These are phyloP conservation scores for Scaptomyza tumidula DNA, from an alignment of 2,888 invertebrate genomes.

Conservation along the genomic window DNA sequence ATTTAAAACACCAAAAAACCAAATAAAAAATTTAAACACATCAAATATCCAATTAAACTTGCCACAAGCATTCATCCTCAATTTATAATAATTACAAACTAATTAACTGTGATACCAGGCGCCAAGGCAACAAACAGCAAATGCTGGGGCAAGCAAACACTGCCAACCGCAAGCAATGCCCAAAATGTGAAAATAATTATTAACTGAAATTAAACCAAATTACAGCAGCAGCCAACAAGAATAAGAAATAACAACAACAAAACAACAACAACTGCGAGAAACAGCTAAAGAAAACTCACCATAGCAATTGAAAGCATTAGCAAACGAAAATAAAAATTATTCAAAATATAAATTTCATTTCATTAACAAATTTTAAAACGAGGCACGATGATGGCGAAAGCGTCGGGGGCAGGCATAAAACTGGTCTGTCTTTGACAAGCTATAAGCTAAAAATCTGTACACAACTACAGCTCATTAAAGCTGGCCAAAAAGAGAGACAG, in stretches of 20 bases:
- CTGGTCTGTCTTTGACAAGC: constrained; percentile 33
- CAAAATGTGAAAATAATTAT: constrained; percentile 78
- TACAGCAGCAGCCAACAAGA: constrained; percentile 39
- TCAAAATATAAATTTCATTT: constrained; percentile 68
- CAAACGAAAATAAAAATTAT: constrained; percentile 44
- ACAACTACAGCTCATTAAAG: constrained; percentile 74
- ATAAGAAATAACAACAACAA: constrained; percentile 5
- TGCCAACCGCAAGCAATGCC: constrained; percentile 68
- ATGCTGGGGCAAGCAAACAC: constrained; percentile 24
- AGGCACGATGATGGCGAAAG: background rate
- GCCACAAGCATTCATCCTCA: constrained; percentile 80
- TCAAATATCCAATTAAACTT: constrained; percentile 80
- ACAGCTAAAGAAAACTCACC: constrained; percentile 27
- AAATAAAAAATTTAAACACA: constrained; percentile 48
- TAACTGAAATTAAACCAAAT: constrained; percentile 79
- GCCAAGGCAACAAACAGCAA: constrained; percentile 62
- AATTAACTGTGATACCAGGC: constrained; percentile 78
- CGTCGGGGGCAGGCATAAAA: constrained; percentile 24
- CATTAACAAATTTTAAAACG: constrained; percentile 57
- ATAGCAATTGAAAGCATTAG: constrained; percentile 53
- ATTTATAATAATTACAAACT: constrained; percentile 83
- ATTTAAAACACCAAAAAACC: constrained; percentile 60
- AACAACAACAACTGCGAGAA: background rate
- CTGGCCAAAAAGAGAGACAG: background rate
- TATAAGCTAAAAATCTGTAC: constrained; percentile 52